Evolutionary conservation across 92 coral and sea anemone genomes (phyloP), one percentile per base, ranked within the genome.

Genomic region (Phenganax subtilis): DNA sequence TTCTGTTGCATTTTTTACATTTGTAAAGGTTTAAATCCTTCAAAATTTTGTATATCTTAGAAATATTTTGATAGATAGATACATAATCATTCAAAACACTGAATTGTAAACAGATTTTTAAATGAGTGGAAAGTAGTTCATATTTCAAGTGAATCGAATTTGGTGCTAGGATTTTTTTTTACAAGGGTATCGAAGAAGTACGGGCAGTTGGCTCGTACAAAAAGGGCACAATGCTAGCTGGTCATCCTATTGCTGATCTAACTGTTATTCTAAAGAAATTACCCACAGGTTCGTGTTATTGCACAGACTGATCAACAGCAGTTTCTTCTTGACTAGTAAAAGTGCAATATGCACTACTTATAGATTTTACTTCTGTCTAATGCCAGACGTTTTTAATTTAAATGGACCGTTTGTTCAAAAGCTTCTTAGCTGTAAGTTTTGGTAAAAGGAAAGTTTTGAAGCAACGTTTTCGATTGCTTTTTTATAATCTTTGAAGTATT

Each of bases 201-300:
- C 85, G 98, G 71, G 92, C 98, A 10, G 98, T 94, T 66, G 98
- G 98, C 27, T 94, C 98, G 2, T 87, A 92, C 80, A 94, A 94
- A 86, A 94, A 94, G 72, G 98, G 97, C 57, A 94, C 98, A 29
- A 94, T 94, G 98, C 57, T 94, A 76, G 71, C 89, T 68, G 97
- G 97, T 6, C 98, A 94, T 86, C 97, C 97, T 25, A 88, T 94
- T 0, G 97, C 98, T 55, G 98, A 94, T 80, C 84, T 92, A 71
- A 89, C 98, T 53, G 98, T 94, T 3, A 94, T 94, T 61, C 88
- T 94, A 14, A 94, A 94, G 76, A 90, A 90, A 84, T 86, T 94
- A 31, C 98, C 98, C 31, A 81, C 96, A 59, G 96, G 98, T 94
- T 82, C n/a, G 82, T 57, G 52, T 8, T 61, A 72, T 44, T 29